Evolutionary conservation across 2,888 invertebrate species (phyloP), one percentile per base, ranked within the genome.

Genomic region (Phortica magna): DNA sequence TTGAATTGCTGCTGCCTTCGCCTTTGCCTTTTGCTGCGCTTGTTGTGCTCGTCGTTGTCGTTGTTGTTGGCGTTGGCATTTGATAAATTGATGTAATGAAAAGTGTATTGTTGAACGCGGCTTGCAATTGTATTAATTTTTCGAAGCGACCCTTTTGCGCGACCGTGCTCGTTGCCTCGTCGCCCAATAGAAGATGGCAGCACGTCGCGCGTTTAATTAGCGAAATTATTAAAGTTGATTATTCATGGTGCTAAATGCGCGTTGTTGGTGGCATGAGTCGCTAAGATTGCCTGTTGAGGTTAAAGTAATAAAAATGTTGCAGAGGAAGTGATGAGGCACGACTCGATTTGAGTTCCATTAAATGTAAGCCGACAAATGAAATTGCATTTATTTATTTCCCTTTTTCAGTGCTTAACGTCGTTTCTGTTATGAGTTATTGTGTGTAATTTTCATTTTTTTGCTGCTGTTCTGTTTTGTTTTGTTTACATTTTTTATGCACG

Each of bases 181-280:
- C 57, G 5, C 5, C n/a, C n/a, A 59, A 19, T 59, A 7, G 7
- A 19, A 14, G 17, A 1, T 59, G n/a, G 59, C n/a, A 9, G 7
- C 59, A 59, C 48, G 59, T 19, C 17, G 59, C 17, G 14, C 59
- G 17, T 59, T 53, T 31, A 71, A 87, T 87, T 84, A 83, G 83
- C 2, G 82, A 81, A 87, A 87, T 84, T 87, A 83, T 76, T 76
- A 79, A 83, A 87, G 77, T 83, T 87, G 84, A 84, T 84, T 87
- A 59, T 59, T 59, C 59, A 59, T 59, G n/a, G 59, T 17, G 17
- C 59, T 17, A 59, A 9, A 14, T 48, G 48, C 7, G 14, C 48
- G n/a, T n/a, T n/a, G n/a, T n/a, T 2, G 48, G 4, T 48, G 48
- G 48, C 9, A 48, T 48, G 48, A 48, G 14, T 12, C 7, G 48